These are phyloP conservation scores for Anser cygnoides DNA, from an alignment of 2,113 vertebrate species.

Conservation along the genomic window DNA sequence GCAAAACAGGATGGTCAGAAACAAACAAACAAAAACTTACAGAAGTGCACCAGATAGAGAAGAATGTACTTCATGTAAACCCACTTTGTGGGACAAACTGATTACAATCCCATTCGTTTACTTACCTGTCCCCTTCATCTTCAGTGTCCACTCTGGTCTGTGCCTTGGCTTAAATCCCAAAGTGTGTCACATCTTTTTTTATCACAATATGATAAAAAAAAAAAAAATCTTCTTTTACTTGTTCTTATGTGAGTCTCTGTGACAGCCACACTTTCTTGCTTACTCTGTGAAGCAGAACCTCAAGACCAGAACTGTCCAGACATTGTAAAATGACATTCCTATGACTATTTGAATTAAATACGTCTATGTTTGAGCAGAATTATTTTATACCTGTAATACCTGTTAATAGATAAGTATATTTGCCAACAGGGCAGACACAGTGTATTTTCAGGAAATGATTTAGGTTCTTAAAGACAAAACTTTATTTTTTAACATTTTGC, in stretches of 20 bases:
- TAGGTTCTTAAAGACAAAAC: neutral
- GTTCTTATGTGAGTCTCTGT: neutral
- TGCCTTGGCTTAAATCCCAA: neutral
- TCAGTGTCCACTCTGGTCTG: neutral
- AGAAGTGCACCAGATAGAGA: neutral
- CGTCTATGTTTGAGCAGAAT: neutral
- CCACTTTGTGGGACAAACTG: neutral
- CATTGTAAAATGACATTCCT: neutral
- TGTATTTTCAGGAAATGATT: neutral
- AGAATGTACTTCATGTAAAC: neutral
- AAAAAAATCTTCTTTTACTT: neutral
- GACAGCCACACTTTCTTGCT: neutral
- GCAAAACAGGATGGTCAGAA: neutral
- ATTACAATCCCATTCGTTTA: neutral
- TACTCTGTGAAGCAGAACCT: neutral
- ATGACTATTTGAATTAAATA: neutral
- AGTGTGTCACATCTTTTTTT: neutral
- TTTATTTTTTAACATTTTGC: neutral
- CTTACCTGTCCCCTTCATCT: neutral
- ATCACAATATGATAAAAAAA: neutral
- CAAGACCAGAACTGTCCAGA: neutral
- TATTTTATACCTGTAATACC: neutral
- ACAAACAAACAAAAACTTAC: neutral
- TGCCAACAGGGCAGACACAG: neutral
- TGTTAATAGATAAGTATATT: neutral